Evolutionary conservation across 2,113 vertebrate genomes (phyloP).

Genomic region (Misgurnus anguillicaudatus): DNA sequence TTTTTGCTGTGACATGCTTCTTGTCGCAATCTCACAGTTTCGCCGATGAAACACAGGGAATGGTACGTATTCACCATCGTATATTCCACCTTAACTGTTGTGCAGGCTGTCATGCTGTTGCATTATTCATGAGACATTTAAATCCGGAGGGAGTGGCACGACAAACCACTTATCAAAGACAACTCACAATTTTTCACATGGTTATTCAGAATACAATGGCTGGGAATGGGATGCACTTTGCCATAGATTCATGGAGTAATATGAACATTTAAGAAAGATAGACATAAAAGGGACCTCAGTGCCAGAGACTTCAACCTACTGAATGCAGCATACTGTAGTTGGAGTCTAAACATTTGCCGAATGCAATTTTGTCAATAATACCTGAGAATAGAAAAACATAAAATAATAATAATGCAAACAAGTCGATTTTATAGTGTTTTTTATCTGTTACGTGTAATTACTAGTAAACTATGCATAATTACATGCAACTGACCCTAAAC

Average conservation of each 20-base stretch:
- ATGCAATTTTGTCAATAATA: slow-evolving; percentile 35
- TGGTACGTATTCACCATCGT: slow-evolving; percentile 30
- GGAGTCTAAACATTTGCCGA: slow-evolving; percentile 36
- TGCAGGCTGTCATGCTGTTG: slow-evolving; percentile 36
- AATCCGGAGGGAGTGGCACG: not conserved
- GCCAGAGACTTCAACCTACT: too few species aligned
- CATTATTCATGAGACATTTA: slow-evolving; percentile 36
- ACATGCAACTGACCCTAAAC: too few species aligned
- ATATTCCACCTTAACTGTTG: slow-evolving; percentile 19
- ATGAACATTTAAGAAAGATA: too few species aligned
- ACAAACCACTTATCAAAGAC: slow-evolving; percentile 23
- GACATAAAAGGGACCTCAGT: too few species aligned
- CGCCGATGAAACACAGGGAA: slow-evolving; percentile 30
- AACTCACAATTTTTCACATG: not conserved
- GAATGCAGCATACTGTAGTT: slow-evolving; percentile 13
- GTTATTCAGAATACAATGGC: not conserved
- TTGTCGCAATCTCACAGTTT: not conserved
- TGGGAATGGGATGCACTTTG: not conserved
- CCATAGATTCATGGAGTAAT: not conserved
- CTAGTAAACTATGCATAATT: too few species aligned
- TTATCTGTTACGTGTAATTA: too few species aligned
- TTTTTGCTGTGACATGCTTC: not conserved
- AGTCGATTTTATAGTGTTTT: not conserved
- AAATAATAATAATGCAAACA: slow-evolving; percentile 31
- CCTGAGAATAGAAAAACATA: slow-evolving; percentile 1